Conservation (phyloP, 2,888 invertebrate genomes). For the Troides aeacus region DNA sequence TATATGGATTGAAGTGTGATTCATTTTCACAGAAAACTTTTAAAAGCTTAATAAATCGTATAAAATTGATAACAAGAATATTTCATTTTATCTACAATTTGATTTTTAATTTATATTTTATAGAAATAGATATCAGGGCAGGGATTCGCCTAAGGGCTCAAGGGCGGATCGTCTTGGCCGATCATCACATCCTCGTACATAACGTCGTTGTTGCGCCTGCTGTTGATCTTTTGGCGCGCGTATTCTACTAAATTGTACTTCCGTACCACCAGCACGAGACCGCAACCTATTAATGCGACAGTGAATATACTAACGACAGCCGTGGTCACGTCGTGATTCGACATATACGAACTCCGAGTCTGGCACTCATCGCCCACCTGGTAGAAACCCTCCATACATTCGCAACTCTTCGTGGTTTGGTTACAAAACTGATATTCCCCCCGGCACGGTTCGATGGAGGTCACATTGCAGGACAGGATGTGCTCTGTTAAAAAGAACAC, state of each 20-base stretch:
- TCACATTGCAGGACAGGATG: slow-evolving; percentile 71
- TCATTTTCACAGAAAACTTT: too few species aligned
- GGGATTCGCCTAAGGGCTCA: slow-evolving; percentile 57
- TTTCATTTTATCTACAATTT: too few species aligned
- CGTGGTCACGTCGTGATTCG: slow-evolving; percentile 51
- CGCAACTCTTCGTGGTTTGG: slow-evolving; percentile 48
- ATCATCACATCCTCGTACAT: slow-evolving; percentile 80
- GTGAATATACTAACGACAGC: slow-evolving; percentile 64
- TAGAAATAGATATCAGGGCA: not conserved
- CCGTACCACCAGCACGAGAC: slow-evolving; percentile 64
- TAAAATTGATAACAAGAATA: too few species aligned
- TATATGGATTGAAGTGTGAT: too few species aligned
- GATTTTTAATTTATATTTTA: too few species aligned
- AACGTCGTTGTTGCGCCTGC: slow-evolving; percentile 63
- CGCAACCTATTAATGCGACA: slow-evolving; percentile 61
- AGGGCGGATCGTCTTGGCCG: slow-evolving; percentile 74
- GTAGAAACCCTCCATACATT: slow-evolving; percentile 53
- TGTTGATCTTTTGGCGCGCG: slow-evolving; percentile 61
- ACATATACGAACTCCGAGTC: slow-evolving; percentile 31
- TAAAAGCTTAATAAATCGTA: too few species aligned
- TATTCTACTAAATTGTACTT: slow-evolving; percentile 72
- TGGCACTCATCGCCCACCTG: slow-evolving; percentile 54
- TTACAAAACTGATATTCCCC: slow-evolving; percentile 58
- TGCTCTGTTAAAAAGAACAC: slow-evolving; percentile 76
- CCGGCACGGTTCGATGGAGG: slow-evolving; percentile 50